Base-by-base conservation (phyloP, 2,113 vertebrate genomes). In the Aplodontia rufa region DNA sequence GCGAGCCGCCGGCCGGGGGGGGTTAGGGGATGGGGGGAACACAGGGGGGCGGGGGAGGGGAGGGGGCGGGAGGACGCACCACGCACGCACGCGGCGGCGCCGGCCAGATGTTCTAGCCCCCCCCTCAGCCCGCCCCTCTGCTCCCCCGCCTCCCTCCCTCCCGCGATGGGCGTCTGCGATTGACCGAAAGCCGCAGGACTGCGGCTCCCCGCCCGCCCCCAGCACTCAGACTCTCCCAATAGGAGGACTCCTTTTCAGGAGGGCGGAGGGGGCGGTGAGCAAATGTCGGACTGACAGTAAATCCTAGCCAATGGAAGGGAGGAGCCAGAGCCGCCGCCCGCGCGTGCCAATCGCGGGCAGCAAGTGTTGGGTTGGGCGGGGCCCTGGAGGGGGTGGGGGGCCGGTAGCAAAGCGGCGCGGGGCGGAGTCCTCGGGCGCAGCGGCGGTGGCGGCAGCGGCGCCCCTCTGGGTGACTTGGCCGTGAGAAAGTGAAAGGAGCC, bases 71-170 rank as follows among this genome's bases (percentile, higher is more conserved):
- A 75, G 95, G 96, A 97, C 97, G 98, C 98, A 96, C 97, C 96
- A 97, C 96, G 97, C 97, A 97, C 98, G 95, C 97, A 97, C 97
- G 97, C 97, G 97, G 98, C 97, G 97, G 98, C 98, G 97, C 97
- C 97, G 97, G 97, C 97, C 98, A 98, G 98, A 98, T 98, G 98
- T 98, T 97, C n/a, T n/a, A n/a, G n/a, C n/a, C n/a, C n/a, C 94
- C 97, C 93, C 96, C 87, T 92, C 94, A 45, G 86, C 40, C 96
- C 96, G 94, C 81, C 93, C 91, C 93, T 72, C 93, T 91, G 91
- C 92, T 68, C 92, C 93, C 88, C 83, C 11, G 71, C 90, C 96
- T 81, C 95, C 82, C n/a, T 90, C 94, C 62, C 68, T 80, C 75
- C 42, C 20, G 91, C 58, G 58, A 72, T 55, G 80, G 90, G 95